Evolutionary conservation across 2,888 invertebrate species (phyloP).

Genomic region (Lithophane socia): DNA sequence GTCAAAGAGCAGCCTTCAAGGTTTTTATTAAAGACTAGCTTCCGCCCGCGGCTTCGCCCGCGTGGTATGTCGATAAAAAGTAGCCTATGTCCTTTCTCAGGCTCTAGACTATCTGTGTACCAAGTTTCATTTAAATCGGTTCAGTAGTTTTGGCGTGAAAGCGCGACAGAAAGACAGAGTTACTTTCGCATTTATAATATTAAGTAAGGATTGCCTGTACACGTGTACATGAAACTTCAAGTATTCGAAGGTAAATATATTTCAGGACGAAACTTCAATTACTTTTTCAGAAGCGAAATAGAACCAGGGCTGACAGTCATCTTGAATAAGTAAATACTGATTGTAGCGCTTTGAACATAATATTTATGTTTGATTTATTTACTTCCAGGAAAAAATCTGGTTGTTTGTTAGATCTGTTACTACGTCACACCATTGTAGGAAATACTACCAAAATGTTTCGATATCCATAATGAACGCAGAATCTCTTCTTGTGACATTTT

Average conservation of each 20-base stretch:
- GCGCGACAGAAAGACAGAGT: too few species aligned
- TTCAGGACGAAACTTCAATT: slow-evolving; percentile 24
- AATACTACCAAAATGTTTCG: neutral
- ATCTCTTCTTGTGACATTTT: neutral
- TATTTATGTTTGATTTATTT: neutral
- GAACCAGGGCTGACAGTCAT: neutral
- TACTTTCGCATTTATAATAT: too few species aligned
- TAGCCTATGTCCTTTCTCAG: too few species aligned
- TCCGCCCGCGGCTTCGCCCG: too few species aligned
- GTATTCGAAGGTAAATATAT: slow-evolving; percentile 3
- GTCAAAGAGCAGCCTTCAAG: neutral
- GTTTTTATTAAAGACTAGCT: neutral
- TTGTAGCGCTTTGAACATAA: neutral
- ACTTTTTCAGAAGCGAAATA: slow-evolving; percentile 11
- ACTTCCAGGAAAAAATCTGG: neutral
- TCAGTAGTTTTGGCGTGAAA: too few species aligned
- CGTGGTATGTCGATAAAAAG: too few species aligned
- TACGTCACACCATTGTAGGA: neutral
- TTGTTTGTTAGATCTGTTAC: neutral
- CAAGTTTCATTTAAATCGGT: too few species aligned
- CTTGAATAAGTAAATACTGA: slow-evolving; percentile 15
- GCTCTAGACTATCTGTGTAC: too few species aligned
- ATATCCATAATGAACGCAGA: neutral
- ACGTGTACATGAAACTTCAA: slow-evolving; percentile 17
- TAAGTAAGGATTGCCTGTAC: neutral